A percentile compares a stretch with the other conserved stretches of the same genome.
Conservation (phyloP, 2,113 vertebrate genomes). For the Archilochus colubris region DNA sequence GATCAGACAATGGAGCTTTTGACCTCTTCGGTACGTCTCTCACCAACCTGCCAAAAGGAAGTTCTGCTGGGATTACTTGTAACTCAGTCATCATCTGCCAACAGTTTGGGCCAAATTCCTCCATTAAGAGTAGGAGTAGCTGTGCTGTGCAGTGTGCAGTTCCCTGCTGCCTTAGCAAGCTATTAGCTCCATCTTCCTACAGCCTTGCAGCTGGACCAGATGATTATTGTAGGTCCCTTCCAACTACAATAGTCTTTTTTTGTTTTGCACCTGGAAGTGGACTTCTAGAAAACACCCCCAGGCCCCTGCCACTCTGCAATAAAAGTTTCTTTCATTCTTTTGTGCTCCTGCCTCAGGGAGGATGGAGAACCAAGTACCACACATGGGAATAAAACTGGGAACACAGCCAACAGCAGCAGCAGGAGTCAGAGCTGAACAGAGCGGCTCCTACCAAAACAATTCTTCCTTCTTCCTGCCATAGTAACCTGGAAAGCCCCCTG, state of each 20-base stretch:
- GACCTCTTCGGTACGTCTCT: not conserved
- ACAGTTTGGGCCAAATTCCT: not conserved
- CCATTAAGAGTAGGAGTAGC: not conserved
- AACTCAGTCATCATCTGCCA: not conserved
- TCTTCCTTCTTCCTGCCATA: not conserved
- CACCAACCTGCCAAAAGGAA: not conserved
- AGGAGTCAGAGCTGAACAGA: not conserved
- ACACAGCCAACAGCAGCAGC: not conserved
- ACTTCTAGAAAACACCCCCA: not conserved
- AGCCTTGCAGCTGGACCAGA: not conserved
- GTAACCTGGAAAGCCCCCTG: not conserved
- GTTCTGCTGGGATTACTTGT: not conserved
- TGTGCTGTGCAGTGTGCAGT: not conserved
- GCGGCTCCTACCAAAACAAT: not conserved
- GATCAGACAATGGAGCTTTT: not conserved
- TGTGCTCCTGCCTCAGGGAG: not conserved
- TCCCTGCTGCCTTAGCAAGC: not conserved
- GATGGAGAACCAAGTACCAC: not conserved
- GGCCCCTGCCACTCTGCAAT: not conserved
- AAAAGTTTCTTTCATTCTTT: not conserved
- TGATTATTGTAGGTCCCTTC: not conserved
- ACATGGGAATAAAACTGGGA: not conserved
- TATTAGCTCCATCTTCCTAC: not conserved
- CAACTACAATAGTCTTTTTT: not conserved
- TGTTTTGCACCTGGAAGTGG: not conserved